Evolutionary conservation across 2,797 vertebrate genomes (phyloP), one percentile per base, ranked within the genome.

Genomic region (Phrynocephalus guinanensis): DNA sequence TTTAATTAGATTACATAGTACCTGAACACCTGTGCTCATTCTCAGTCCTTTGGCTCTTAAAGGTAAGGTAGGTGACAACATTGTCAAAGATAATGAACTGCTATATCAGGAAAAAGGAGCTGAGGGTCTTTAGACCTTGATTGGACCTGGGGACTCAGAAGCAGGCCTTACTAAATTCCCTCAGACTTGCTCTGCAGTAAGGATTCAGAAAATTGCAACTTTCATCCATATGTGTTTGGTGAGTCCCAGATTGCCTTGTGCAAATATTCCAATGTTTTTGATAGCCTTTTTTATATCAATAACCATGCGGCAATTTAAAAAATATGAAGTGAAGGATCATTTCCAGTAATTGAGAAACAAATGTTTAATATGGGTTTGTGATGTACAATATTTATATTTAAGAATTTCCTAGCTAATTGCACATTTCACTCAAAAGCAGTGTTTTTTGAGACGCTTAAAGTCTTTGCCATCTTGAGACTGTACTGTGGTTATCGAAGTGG

Each of bases 1-100:
- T 88, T 79, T 95, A 93, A 94, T 94, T 91, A 91, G 91, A 91
- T 94, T 92, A 85, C 68, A n/a, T 73, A 90, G 86, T 90, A 82
- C 91, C 79, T 91, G 93, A 95, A 93, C 94, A 95, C 93, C 93
- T 91, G 92, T 90, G 81, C 63, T 89, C 92, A 86, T 90, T 95
- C 93, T 94, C 91, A 91, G 90, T 77, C 84, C 90, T 0, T 0
- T 83, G 84, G 87, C 16, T 79, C 44, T 44, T 30, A 85, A 92
- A 85, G 71, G 81, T 79, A 92, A 83, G 92, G 89, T 89, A 70
- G 11, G 48, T 91, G 87, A 88, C 85, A 85, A 88, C 90, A 88
- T 89, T 87, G 67, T 28, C 85, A 88, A 83, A 89, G 88, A 83
- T 86, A 91, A 91, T 71, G 56, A 72, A 22, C 4, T 0, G 48